A percentile compares a stretch with the other conserved stretches of the same genome.
Evolutionary conservation across 2,113 vertebrate genomes (phyloP).

Genomic region (Caranx melampygus): DNA sequence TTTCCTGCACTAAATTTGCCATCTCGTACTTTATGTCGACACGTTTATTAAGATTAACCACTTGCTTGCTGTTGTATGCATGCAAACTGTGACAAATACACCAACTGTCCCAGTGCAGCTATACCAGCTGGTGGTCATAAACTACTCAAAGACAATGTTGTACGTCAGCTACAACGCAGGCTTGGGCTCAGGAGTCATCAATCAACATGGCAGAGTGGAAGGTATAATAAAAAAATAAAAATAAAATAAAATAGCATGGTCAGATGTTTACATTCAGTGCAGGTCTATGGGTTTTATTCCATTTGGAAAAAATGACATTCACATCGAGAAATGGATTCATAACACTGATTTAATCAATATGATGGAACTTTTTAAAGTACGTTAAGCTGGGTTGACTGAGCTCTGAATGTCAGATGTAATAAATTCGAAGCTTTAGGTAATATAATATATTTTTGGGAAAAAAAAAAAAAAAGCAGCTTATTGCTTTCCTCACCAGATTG

Average conservation of each 20-base stretch:
- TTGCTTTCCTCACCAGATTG: neutral
- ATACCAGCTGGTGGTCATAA: slow-evolving; percentile 43
- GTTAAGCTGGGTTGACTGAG: neutral
- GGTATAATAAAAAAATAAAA: neutral
- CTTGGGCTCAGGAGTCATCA: slow-evolving; percentile 40
- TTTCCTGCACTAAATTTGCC: slow-evolving; percentile 13
- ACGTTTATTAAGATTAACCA: slow-evolving; percentile 46
- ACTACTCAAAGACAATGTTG: slow-evolving; percentile 40
- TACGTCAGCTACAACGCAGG: slow-evolving; percentile 41
- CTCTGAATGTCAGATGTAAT: neutral
- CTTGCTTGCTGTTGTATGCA: slow-evolving; percentile 21
- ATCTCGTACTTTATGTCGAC: slow-evolving; percentile 11
- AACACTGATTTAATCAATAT: neutral
- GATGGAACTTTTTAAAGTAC: neutral
- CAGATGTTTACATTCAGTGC: neutral
- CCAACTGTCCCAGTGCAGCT: slow-evolving; percentile 21
- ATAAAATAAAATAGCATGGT: neutral
- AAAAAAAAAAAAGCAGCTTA: neutral
- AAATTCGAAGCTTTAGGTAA: neutral
- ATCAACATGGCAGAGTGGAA: slow-evolving; percentile 15
- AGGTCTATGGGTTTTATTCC: neutral
- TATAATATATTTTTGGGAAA: neutral
- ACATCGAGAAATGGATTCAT: neutral
- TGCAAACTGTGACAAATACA: slow-evolving; percentile 49
- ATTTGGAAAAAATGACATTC: neutral